These are phyloP conservation scores for Microplitis mediator DNA, from an alignment of 1,140 invertebrate genomes.

Conservation along the genomic window DNA sequence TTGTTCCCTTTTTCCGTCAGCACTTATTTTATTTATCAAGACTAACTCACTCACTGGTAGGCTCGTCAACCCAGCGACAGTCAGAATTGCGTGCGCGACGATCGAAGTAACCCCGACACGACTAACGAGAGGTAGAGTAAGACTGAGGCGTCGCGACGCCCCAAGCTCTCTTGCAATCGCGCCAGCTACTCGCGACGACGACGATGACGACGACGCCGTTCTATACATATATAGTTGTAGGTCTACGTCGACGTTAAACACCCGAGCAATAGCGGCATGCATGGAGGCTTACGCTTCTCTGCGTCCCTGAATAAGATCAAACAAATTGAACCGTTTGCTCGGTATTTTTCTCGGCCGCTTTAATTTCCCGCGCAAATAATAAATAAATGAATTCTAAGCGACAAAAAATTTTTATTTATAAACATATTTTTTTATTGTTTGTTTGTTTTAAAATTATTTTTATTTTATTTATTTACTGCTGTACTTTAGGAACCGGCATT, in stretches of 20 bases:
- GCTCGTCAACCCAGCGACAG: no score
- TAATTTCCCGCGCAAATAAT: background rate
- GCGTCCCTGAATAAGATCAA: conserved; percentile 1
- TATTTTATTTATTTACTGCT: background rate
- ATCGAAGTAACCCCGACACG: conserved; percentile 9
- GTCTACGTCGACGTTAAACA: conserved; percentile 9
- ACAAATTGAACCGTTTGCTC: background rate
- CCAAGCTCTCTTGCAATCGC: conserved; percentile 33
- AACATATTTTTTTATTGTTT: no score
- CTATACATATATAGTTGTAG: background rate
- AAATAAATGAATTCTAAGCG: no score
- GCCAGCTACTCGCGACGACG: conserved; percentile 25
- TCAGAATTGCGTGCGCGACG: conserved; percentile 16
- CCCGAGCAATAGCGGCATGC: background rate
- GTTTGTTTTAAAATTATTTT: background rate
- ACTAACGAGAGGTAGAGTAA: conserved; percentile 47
- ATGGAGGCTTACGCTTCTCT: background rate
- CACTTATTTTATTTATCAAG: conserved; percentile 21
- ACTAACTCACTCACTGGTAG: background rate
- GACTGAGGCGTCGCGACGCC: conserved; percentile 57
- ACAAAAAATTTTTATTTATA: no score
- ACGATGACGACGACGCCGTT: conserved; percentile 36
- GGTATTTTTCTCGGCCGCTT: background rate
- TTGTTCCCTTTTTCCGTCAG: conserved; percentile 27
- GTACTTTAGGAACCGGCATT: background rate